A percentile compares a stretch with the other conserved stretches of the same genome.
phyloP scores from a whole-genome alignment of 1,140 invertebrate genomes.

The Trichonephila clavata region DNA sequence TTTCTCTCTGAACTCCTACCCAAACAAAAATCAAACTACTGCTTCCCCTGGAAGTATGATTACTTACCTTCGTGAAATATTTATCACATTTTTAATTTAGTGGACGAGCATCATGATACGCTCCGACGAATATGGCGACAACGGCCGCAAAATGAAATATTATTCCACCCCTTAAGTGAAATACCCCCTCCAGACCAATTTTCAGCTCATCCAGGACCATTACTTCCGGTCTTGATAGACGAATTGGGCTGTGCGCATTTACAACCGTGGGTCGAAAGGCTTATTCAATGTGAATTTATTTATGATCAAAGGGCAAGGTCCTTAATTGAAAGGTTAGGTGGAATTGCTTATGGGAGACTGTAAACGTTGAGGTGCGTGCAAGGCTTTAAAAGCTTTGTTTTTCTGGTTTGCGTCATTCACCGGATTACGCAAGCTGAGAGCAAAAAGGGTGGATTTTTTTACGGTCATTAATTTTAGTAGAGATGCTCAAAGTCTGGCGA shows the following conservation, averaged over 20 bases:
- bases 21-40: neutral
- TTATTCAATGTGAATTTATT: neutral
- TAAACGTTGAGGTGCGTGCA: neutral
- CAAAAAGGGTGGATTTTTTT: too few species aligned
- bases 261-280: neutral
- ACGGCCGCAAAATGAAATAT: slow-evolving; percentile 20
- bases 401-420: too few species aligned
- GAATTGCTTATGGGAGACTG: neutral
- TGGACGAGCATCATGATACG: neutral
- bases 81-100: neutral
- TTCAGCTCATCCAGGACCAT: neutral
- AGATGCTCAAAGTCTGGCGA: too few species aligned
- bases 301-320: neutral
- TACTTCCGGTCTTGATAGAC: neutral
- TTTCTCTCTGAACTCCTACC: too few species aligned
- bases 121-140: neutral
- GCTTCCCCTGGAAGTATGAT: neutral
- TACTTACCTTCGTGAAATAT: slow-evolving; percentile 26
- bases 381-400: neutral
- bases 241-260: neutral
- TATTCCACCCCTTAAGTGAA: neutral
- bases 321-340: neutral
- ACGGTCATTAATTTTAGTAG: too few species aligned
- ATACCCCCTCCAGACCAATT: neutral
- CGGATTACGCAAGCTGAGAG: too few species aligned